Evolutionary conservation across 53 echinoderm and acorn worm species (phyloP), one percentile per base, ranked within the genome.

Genomic region (Patiria pectinifera): DNA sequence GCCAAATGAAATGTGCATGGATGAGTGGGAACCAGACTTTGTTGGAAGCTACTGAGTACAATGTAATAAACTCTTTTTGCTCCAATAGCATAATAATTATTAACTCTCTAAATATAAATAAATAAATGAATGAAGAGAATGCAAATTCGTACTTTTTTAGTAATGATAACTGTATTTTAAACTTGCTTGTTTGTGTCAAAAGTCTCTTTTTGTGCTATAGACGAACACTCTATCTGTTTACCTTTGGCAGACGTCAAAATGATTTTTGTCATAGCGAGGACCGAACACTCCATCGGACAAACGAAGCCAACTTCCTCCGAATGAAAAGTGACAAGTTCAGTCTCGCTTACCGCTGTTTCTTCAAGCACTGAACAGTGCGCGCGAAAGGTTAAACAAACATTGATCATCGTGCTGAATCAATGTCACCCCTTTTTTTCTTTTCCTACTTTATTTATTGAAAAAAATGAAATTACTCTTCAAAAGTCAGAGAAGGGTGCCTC

Each of bases 311-410:
- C 18, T 43, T 62, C 81, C 53, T 15, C 80, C 24, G 48, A 69
- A 90, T 69, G 63, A 60, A 81, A 48, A 80, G 47, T 90, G 90
- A 90, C 90, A 90, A 80, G 71, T 75, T 72, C 71, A 72, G 59
- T 74, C 53, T 47, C 58, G 75, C 62, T 69, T 35, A 60, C 81
- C 81, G 45, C 11, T 46, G 59, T 35, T 45, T 4, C 8, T 53
- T 24, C 90, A 46, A 66, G 70, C 66, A 21, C 69, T 59, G 18
- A 80, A 48, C 90, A 90, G 90, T 90, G 81, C 90, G 80, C 81
- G 25, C 35, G 46, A 81, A 90, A 90, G 90, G 90, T 90, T 90
- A 90, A 81, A 80, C 90, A 80, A 90, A 90, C 90, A 90, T 46
- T 59, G 66, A 62, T 66, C 90, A 90, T 80, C 90, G 69, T 48